Conservation (phyloP, 2,888 invertebrate genomes). For the Aelia acuminata region DNA sequence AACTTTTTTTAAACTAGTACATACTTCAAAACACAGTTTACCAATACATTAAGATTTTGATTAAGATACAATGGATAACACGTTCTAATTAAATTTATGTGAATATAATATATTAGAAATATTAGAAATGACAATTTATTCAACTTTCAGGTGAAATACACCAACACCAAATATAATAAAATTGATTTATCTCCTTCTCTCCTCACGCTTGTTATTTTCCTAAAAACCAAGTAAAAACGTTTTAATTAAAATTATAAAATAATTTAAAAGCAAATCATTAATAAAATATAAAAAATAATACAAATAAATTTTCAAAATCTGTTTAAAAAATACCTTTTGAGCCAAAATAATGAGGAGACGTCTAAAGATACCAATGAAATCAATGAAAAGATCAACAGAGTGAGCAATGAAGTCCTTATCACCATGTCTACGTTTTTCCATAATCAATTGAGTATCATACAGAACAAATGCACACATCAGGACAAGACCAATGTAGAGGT, state of each 20-base stretch:
- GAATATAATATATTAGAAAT: slow-evolving; percentile 40
- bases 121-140: slow-evolving; percentile 46
- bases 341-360: slow-evolving; percentile 90
- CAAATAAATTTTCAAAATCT: background rate
- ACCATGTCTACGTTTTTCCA: slow-evolving; percentile 91
- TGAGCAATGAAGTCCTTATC: slow-evolving; percentile 94
- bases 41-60: slow-evolving; percentile 26
- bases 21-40: slow-evolving; percentile 29
- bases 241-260: background rate
- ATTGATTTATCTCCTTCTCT: slow-evolving; percentile 59
- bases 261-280: background rate
- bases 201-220: slow-evolving; percentile 61
- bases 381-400: slow-evolving; percentile 93
- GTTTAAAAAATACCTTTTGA: slow-evolving; percentile 78
- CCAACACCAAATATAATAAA: slow-evolving; percentile 39
- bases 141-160: slow-evolving; percentile 39
- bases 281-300: background rate
- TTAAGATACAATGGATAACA: slow-evolving; percentile 23
- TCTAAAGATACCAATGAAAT: slow-evolving; percentile 94
- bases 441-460: slow-evolving; percentile 97
- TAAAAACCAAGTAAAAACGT: slow-evolving; percentile 37
- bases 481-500: slow-evolving; percentile 89
- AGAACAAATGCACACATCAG: slow-evolving; percentile 96
- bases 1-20: slow-evolving; percentile 35
- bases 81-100: slow-evolving; percentile 40